Conservation (phyloP, 2,113 vertebrate species). For the Phalacrocorax brasilianus region DNA sequence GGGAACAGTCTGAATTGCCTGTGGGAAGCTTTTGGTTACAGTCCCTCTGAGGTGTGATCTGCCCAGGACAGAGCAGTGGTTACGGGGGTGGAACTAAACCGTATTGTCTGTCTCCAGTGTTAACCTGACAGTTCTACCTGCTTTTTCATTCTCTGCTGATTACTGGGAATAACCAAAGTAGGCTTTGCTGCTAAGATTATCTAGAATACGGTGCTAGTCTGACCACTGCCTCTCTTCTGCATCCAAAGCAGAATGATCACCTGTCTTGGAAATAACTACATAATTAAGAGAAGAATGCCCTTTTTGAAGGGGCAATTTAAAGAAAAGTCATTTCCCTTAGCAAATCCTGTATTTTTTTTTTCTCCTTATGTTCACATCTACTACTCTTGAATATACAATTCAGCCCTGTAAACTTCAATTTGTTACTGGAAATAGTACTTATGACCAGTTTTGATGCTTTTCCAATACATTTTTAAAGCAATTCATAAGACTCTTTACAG, state of each 20-base stretch:
- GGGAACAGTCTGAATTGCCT: background rate
- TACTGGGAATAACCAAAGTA: background rate
- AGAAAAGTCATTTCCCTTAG: constrained; percentile 18
- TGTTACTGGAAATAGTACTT: constrained; percentile 10
- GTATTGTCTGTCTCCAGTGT: background rate
- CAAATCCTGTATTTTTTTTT: background rate
- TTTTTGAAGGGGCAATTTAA: background rate
- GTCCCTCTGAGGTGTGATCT: background rate
- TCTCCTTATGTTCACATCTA: background rate
- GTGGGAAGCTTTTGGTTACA: background rate
- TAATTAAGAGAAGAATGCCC: background rate
- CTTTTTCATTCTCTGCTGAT: background rate
- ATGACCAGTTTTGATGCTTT: background rate
- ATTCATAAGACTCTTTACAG: background rate
- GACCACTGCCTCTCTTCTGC: background rate
- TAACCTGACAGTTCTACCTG: background rate
- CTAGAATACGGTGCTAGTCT: background rate
- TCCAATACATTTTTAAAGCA: constrained; percentile 8
- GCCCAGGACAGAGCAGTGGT: background rate
- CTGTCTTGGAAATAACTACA: background rate
- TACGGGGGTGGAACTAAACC: background rate
- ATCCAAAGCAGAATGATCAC: background rate
- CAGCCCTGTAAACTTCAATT: constrained; percentile 2
- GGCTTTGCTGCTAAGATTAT: background rate
- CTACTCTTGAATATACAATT: background rate